Conservation (phyloP, 2,113 vertebrate genomes). For the Periophthalmodon schlosseri region DNA sequence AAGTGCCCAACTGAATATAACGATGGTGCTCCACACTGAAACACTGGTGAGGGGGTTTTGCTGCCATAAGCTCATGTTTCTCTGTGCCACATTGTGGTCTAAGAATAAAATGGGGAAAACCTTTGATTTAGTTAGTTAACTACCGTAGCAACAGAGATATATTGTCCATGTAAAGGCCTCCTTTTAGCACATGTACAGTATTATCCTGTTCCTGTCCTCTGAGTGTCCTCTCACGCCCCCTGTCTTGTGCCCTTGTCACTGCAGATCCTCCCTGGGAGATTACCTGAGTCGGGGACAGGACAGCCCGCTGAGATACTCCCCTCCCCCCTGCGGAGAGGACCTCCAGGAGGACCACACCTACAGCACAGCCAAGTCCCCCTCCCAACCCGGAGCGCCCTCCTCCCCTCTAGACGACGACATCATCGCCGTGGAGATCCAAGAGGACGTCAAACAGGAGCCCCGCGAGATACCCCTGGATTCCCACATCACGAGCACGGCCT, state of each 20-base stretch:
- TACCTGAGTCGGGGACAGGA: slow-evolving; percentile 87
- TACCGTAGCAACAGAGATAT: no score
- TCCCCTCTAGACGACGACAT: slow-evolving; percentile 79
- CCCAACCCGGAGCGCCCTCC: slow-evolving; percentile 50
- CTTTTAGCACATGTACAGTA: no score
- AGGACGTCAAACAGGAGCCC: slow-evolving; percentile 83
- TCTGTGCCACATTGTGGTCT: no score
- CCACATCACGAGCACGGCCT: slow-evolving; percentile 75
- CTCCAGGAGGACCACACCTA: slow-evolving; percentile 96
- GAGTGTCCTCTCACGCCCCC: background rate
- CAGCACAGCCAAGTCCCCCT: slow-evolving; percentile 89
- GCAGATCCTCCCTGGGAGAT: slow-evolving; percentile 79
- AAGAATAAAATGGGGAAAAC: no score
- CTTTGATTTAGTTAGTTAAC: no score
- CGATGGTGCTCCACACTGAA: no score
- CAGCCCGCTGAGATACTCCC: slow-evolving; percentile 85
- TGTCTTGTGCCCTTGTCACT: slow-evolving; percentile 35
- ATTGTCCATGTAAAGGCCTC: no score
- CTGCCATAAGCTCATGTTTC: no score
- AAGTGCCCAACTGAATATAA: background rate
- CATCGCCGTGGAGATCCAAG: slow-evolving; percentile 77
- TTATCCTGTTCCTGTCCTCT: background rate
- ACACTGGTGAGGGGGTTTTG: no score
- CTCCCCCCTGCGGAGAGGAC: slow-evolving; percentile 86
- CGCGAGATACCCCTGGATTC: slow-evolving; percentile 88